phyloP scores from a whole-genome alignment of 2,113 vertebrate genomes.

The Catharus bicknelli region DNA sequence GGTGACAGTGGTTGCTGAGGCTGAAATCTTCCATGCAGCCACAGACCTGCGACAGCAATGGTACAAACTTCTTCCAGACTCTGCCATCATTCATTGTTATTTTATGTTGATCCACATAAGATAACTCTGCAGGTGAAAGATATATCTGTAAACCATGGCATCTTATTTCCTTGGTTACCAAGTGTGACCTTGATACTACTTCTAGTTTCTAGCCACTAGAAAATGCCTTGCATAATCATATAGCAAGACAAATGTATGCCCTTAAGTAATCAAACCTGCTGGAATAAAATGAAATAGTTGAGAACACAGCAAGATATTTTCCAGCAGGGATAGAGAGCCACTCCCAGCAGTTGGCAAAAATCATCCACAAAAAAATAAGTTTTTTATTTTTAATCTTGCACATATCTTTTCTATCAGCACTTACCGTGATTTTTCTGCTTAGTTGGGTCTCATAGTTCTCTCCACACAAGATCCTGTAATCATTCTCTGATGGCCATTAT shows the following conservation, averaged over 20 bases:
- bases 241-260: not conserved
- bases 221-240: not conserved
- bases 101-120: not conserved
- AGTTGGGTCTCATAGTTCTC: not conserved
- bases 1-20: not conserved
- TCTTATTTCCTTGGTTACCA: not conserved
- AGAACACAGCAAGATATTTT: not conserved
- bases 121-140: not conserved
- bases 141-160: not conserved
- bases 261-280: not conserved
- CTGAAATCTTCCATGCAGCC: not conserved
- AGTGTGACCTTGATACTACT: not conserved
- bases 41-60: not conserved
- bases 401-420: not conserved
- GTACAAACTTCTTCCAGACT: not conserved
- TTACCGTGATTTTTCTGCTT: not conserved
- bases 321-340: not conserved
- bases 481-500: not conserved
- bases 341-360: slow-evolving; percentile 3
- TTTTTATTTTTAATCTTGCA: not conserved
- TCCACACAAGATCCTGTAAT: not conserved
- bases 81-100: not conserved
- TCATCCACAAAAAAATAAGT: not conserved
- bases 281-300: not conserved
- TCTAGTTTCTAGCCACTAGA: not conserved